phyloP scores from a whole-genome alignment of 2,113 vertebrate genomes.

The Azemiops feae region DNA sequence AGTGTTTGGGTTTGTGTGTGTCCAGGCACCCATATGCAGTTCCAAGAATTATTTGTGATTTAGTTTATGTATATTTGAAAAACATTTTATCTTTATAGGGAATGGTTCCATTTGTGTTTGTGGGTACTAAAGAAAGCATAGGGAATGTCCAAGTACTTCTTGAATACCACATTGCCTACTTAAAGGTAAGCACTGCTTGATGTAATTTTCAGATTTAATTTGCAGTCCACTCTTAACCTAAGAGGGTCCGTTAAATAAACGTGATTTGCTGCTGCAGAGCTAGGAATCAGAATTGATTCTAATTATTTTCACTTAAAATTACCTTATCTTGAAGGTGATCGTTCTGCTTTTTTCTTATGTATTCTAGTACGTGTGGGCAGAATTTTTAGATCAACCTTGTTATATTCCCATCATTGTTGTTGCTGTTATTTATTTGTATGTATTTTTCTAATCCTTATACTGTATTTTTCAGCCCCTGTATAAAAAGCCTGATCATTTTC shows the following conservation, averaged over 20 bases:
- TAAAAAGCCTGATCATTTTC: background rate
- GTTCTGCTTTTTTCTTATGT: background rate
- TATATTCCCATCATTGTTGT: background rate
- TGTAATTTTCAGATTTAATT: background rate
- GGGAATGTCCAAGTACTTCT: constrained; percentile 94
- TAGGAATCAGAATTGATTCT: background rate
- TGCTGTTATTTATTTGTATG: background rate
- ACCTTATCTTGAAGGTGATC: background rate
- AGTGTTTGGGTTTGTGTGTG: background rate
- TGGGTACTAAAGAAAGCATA: constrained; percentile 97
- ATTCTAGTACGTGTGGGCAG: background rate
- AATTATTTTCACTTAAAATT: background rate
- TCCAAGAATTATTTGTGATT: background rate
- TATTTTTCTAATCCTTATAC: background rate
- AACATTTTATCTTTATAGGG: constrained; percentile 76
- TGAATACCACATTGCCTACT: constrained; percentile 96
- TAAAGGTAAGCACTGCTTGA: constrained; percentile 83
- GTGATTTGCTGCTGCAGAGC: background rate
- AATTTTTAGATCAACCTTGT: background rate
- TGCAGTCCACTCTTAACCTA: background rate
- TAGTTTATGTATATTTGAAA: background rate
- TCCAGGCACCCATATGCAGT: background rate
- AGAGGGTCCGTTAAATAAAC: background rate
- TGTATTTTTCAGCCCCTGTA: too few species aligned
- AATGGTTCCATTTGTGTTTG: constrained; percentile 98